Evolutionary conservation across 2,113 vertebrate species (phyloP), one percentile per base, ranked within the genome.

Genomic region (Copsychus sechellarum): DNA sequence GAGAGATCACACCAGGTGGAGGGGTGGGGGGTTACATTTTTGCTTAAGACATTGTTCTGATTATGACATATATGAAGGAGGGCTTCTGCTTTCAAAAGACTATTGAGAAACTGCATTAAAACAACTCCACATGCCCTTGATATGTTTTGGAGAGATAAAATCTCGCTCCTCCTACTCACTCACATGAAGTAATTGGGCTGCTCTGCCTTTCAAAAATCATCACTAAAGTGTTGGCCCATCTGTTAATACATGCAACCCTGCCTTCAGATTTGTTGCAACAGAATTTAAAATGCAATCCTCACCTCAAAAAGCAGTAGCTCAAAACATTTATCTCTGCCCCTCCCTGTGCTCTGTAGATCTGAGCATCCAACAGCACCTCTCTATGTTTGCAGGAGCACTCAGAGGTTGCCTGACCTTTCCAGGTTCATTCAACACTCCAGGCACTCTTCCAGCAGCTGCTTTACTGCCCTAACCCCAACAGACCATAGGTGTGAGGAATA

Each of bases 21-120:
- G 19, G n/a, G 28, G 1, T 2, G 19, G 18, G 33, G 4, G 29
- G 21, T 43, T 33, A 24, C 11, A 40, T 58, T 84, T 94, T 89
- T 71, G 40, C 47, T 74, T 91, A 66, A 71, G 33, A 48, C 17
- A 43, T 2, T 86, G 7, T 80, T 60, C 31, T 65, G 74, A 80
- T 93, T 85, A 61, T 43, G 82, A 81, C 80, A 95, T 21, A 50
- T 2, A 65, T 2, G 6, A 80, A 73, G 50, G 62, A 88, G 45
- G 88, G 40, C 51, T 79, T 80, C 71, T 83, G 11, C 25, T 42
- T 95, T 90, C 67, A 90, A 88, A 90, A 88, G 60, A 8, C 64
- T 81, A 21, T 81, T 96, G 76, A 70, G 95, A 93, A 95, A 94
- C 38, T 54, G 45, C 28, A 69, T 88, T 90, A 80, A 88, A 88